Evolutionary conservation across 1,140 invertebrate genomes (phyloP).

Genomic region (Lepidurus packardi): DNA sequence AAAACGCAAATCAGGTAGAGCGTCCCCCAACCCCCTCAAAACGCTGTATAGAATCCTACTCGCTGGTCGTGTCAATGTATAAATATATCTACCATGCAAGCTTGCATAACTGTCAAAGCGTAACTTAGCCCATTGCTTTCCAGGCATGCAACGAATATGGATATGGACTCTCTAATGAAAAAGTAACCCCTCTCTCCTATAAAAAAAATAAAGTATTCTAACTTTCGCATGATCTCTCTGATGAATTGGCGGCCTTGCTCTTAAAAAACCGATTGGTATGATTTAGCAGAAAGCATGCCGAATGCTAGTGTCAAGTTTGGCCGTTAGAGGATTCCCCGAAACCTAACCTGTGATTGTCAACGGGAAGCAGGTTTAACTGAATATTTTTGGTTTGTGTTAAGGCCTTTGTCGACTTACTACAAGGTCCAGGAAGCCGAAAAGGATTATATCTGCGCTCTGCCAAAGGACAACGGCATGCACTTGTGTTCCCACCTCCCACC

Average conservation of each 20-base stretch:
- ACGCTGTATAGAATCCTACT: not conserved
- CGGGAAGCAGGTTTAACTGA: not conserved
- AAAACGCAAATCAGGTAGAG: constrained; percentile 31
- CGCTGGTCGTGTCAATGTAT: not conserved
- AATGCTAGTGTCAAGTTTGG: not conserved
- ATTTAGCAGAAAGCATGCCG: not conserved
- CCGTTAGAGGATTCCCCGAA: not conserved
- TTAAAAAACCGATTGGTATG: not conserved
- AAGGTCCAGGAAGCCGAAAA: constrained; percentile 63
- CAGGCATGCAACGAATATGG: not conserved
- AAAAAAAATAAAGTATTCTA: not conserved
- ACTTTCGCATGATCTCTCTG: constrained; percentile 6
- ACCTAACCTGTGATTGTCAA: not conserved
- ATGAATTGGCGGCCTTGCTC: not conserved
- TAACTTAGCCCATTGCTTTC: not conserved
- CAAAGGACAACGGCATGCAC: constrained; percentile 93
- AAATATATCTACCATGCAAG: not conserved
- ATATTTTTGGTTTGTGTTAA: constrained; percentile 34
- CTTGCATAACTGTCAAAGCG: constrained; percentile 1
- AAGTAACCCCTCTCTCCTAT: not conserved
- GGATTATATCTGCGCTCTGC: constrained; percentile 95
- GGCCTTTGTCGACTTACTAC: constrained; percentile 47
- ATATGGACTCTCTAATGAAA: not conserved
- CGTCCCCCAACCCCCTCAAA: not conserved
- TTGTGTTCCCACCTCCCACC: constrained; percentile 79